Conservation (phyloP, 1,140 invertebrate genomes). For the Hyphantria cunea region DNA sequence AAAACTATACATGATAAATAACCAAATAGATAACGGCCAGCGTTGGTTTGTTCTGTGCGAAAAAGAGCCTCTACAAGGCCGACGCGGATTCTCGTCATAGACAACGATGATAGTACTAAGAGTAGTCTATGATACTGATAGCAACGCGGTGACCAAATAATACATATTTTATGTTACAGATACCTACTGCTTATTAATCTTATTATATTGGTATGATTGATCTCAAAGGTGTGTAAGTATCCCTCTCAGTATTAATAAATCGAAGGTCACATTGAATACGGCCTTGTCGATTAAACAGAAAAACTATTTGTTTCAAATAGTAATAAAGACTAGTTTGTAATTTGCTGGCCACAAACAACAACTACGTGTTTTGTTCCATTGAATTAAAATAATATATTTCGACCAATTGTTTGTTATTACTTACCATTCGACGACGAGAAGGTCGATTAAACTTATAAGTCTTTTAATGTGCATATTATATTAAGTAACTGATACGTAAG, state of each 20-base stretch:
- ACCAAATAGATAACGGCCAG: constrained; percentile 35
- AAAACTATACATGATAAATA: constrained; percentile 33
- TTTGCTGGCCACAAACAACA: constrained; percentile 20
- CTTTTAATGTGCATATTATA: constrained; percentile 15
- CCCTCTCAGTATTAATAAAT: too few relatives aligned
- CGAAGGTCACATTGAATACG: not conserved
- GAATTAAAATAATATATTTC: constrained; percentile 16
- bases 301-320: too few relatives aligned
- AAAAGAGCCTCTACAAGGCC: constrained; percentile 31
- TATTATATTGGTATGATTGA: too few relatives aligned
- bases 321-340: constrained; percentile 1
- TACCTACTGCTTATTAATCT: not conserved
- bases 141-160: too few relatives aligned
- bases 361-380: constrained; percentile 14
- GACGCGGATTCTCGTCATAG: not conserved
- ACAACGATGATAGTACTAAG: too few relatives aligned
- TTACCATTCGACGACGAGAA: constrained; percentile 57
- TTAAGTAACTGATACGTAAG: constrained; percentile 38
- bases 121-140: too few relatives aligned
- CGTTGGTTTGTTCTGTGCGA: constrained; percentile 38
- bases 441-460: constrained; percentile 51
- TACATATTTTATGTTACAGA: constrained; percentile 3
- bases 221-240: too few relatives aligned
- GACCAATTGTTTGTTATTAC: not conserved
- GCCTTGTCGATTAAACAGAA: not conserved